Percentiles rank a stretch among this genome's conserved stretches.
Conservation (phyloP, 1,140 invertebrate genomes). For the Drosophila simulans region DNA sequence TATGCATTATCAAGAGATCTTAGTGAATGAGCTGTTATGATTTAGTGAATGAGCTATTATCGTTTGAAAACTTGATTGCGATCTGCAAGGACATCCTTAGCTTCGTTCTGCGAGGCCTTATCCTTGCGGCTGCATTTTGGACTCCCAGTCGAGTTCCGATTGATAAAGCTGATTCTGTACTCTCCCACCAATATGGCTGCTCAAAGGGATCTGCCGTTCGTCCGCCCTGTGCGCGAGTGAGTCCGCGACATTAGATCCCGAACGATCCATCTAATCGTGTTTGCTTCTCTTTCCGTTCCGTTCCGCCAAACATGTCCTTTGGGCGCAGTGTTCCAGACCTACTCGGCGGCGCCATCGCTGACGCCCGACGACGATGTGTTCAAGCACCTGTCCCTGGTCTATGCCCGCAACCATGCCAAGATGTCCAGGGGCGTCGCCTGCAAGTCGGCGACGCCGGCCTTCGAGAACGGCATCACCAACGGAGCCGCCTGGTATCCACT, state of each 20-base stretch:
- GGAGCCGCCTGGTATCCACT: slow-evolving; percentile 97
- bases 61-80: background rate
- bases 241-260: slow-evolving; percentile 52
- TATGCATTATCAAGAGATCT: background rate
- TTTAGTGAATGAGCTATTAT: background rate
- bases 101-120: slow-evolving; percentile 2
- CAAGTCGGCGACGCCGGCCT: slow-evolving; percentile 89
- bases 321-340: slow-evolving; percentile 91
- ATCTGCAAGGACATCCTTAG: background rate
- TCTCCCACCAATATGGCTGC: slow-evolving; percentile 83
- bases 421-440: slow-evolving; percentile 94
- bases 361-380: slow-evolving; percentile 98
- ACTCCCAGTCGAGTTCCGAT: slow-evolving; percentile 44
- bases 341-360: slow-evolving; percentile 90
- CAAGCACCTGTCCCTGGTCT: slow-evolving; percentile 94
- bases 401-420: slow-evolving; percentile 94
- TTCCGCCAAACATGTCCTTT: slow-evolving; percentile 86
- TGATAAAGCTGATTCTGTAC: slow-evolving; percentile 67
- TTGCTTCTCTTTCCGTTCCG: slow-evolving; percentile 22
- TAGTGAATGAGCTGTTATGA: slow-evolving; percentile 2
- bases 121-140: slow-evolving; percentile 1
- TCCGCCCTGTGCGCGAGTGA: slow-evolving; percentile 92
- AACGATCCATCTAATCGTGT: slow-evolving; percentile 44
- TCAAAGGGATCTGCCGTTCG: slow-evolving; percentile 92
- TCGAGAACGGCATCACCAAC: slow-evolving; percentile 95